Evolutionary conservation across 2,888 invertebrate genomes (phyloP), one percentile per base, ranked within the genome.

Genomic region (Aleiodes leptofemur): DNA sequence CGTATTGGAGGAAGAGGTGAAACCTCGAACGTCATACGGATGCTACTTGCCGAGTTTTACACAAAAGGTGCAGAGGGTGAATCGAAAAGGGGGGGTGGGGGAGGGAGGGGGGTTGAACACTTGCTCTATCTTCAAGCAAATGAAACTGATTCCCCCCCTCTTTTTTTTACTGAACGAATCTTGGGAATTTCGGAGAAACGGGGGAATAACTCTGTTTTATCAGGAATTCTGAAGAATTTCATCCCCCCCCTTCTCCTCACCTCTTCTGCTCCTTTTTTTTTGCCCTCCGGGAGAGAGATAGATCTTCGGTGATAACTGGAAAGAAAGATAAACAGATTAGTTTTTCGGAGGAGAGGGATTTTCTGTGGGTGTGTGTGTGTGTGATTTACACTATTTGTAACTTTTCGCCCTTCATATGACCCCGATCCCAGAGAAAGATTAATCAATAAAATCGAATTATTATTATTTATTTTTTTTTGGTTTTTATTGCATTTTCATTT

Each of bases 381-480:
- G 56, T 34, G 14, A 61, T 34, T 64, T 43, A 23, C 31, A 61
- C 66, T 34, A 4, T 23, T 71, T 56, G 70, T 70, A 6, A 55
- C 64, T 70, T 70, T 8, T 51, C 61, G 70, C 53, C 74, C 74
- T 74, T 74, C 64, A 48, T 61, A 43, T 55, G 66, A 74, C 74
- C 66, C 61, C 74, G 53, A 69, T 69, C 14, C 8, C 14, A 31
- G 23, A n/a, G 53, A 13, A 57, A 31, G 7, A 64, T 72, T 68
- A 66, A 75, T 75, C 71, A 75, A 75, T 75, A 75, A 51, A 68
- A 75, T 71, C 68, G 51, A 66, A 64, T 13, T 43, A 69, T 61
- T 53, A n/a, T n/a, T n/a, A n/a, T 55, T 9, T 55, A 9, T 13
- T 38, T 3, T 23, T 23, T 23, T 23, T 23, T 1, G 23, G 23